Percentiles rank a stretch among this genome's conserved stretches.
phyloP scores from a whole-genome alignment of 2,797 vertebrate genomes.

The Masticophis lateralis region DNA sequence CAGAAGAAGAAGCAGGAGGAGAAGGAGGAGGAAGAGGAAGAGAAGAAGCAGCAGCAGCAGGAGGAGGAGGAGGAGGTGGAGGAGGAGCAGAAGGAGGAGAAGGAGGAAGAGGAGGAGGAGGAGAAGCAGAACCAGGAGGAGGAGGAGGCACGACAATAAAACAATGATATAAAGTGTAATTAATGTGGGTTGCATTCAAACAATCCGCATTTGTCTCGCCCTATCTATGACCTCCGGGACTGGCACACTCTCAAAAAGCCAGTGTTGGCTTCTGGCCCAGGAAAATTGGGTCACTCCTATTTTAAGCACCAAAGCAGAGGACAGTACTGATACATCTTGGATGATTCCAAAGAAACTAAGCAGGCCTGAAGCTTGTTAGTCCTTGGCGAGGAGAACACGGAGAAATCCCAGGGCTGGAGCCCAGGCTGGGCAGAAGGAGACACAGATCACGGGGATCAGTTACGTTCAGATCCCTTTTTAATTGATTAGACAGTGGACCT shows the following conservation, averaged over 20 bases:
- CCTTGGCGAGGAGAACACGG: background rate
- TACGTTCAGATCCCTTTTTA: background rate
- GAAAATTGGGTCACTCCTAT: background rate
- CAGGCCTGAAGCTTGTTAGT: background rate
- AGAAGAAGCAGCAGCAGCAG: rapidly evolving
- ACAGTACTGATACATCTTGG: background rate
- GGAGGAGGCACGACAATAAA: background rate
- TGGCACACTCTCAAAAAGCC: background rate
- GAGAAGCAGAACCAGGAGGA: too few species aligned
- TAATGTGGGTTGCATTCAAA: background rate
- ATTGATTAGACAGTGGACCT: background rate
- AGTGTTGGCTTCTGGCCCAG: background rate
- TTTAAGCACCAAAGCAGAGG: background rate
- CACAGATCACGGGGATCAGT: too few species aligned
- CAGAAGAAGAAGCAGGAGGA: rapidly evolving
- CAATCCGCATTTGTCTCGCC: background rate
- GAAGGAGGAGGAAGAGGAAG: rapidly evolving
- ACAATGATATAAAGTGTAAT: background rate
- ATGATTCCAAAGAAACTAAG: background rate
- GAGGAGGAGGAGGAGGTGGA: too few species aligned
- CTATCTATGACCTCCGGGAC: background rate
- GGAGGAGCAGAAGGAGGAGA: too few species aligned
- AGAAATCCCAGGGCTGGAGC: background rate
- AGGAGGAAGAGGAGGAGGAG: too few species aligned
- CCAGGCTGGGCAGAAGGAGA: background rate